Evolutionary conservation across 2,113 vertebrate species (phyloP).

Genomic region (Ascaphus truei): DNA sequence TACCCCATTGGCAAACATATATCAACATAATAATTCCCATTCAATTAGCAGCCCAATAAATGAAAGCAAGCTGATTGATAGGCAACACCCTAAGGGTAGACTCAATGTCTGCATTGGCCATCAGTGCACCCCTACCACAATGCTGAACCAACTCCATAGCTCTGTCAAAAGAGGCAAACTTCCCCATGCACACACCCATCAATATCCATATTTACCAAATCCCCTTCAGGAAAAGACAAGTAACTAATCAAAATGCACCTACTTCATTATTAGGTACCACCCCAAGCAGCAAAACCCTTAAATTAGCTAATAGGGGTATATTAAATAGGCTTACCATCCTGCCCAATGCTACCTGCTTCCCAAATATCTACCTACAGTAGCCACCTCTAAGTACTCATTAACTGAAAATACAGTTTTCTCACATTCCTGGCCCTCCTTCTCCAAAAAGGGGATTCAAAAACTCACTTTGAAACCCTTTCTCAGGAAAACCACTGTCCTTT

Average conservation of each 20-base stretch:
- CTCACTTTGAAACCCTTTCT: too few species aligned
- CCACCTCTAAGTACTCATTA: not conserved
- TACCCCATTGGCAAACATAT: not conserved
- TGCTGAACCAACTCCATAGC: not conserved
- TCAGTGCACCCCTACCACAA: not conserved
- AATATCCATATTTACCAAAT: too few species aligned
- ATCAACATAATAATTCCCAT: not conserved
- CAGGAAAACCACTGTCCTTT: too few species aligned
- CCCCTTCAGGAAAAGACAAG: too few species aligned
- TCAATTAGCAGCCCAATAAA: not conserved
- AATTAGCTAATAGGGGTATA: not conserved
- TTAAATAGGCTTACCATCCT: not conserved
- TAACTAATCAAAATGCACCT: not conserved
- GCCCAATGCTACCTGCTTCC: not conserved
- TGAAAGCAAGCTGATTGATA: too few species aligned
- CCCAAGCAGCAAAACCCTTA: not conserved
- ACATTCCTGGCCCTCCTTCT: not conserved
- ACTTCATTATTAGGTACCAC: not conserved
- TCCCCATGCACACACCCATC: not conserved
- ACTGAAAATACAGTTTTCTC: not conserved
- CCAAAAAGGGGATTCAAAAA: not conserved
- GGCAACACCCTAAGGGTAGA: not conserved
- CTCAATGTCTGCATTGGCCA: not conserved
- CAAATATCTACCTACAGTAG: not conserved
- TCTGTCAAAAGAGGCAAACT: not conserved